Evolutionary conservation across 2,888 invertebrate genomes (phyloP).

Genomic region (Xestia rhomboidea): DNA sequence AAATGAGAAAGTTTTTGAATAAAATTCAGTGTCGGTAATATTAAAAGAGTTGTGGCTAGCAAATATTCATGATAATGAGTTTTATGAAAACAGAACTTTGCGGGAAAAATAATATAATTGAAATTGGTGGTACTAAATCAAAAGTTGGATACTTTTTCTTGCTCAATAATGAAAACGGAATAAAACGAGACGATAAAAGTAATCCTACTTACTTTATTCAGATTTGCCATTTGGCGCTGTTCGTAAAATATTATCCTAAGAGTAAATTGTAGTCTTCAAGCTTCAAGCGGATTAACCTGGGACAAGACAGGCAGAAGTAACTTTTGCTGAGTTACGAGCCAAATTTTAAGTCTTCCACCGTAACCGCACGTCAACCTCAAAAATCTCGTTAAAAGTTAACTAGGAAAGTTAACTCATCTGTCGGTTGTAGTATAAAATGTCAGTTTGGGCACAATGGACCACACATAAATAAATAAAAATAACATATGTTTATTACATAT

Average conservation of each 20-base stretch:
- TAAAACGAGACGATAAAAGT: constrained; percentile 52
- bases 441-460: constrained; percentile 34
- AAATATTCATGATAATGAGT: constrained; percentile 37
- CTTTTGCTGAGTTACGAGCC: constrained; percentile 79
- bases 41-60: constrained; percentile 20
- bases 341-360: constrained; percentile 71
- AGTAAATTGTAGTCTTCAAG: constrained; percentile 72
- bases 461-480: too few relatives aligned
- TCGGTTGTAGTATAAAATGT: constrained; percentile 62
- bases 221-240: constrained; percentile 58
- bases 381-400: constrained; percentile 86
- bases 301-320: constrained; percentile 75
- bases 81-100: constrained; percentile 7
- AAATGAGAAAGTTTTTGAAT: constrained; percentile 38
- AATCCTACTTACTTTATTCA: constrained; percentile 53
- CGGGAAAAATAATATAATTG: constrained; percentile 8
- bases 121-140: constrained; percentile 28
- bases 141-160: constrained; percentile 17
- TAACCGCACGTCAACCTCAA: constrained; percentile 77
- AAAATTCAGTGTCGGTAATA: constrained; percentile 22
- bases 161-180: constrained; percentile 19
- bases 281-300: constrained; percentile 73
- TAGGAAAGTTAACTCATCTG: constrained; percentile 70
- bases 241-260: constrained; percentile 62
- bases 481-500: too few relatives aligned